phyloP scores from a whole-genome alignment of 2,888 invertebrate species.

The Lamellibrachia columna region DNA sequence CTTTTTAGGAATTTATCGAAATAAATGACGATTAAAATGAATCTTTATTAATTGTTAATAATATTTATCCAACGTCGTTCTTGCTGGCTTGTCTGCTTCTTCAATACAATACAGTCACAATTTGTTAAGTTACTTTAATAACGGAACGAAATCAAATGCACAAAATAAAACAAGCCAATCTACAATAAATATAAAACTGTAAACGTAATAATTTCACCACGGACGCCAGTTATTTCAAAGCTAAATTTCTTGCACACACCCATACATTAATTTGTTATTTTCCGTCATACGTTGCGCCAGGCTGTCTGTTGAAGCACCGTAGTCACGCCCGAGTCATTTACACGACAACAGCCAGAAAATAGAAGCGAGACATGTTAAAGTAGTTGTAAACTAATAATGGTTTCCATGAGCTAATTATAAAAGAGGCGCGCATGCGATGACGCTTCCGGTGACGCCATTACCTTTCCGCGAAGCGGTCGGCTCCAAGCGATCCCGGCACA shows the following conservation, averaged over 20 bases:
- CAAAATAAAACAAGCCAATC: not conserved
- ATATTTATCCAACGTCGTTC: not conserved
- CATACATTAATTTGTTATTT: not conserved
- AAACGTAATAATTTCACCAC: not conserved
- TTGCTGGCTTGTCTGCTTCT: not conserved
- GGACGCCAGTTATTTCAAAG: not conserved
- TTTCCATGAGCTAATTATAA: slow-evolving; percentile 6
- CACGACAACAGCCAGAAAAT: not conserved
- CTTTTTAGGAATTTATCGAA: not conserved
- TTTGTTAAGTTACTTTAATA: not conserved
- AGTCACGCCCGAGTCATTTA: not conserved
- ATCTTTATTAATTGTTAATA: not conserved
- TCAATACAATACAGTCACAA: not conserved
- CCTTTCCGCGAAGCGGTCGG: not conserved
- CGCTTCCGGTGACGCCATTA: slow-evolving; percentile 1
- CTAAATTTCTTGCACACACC: not conserved
- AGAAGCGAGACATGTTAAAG: not conserved
- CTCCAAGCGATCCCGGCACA: not conserved
- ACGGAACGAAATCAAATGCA: not conserved
- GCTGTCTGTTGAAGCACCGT: not conserved
- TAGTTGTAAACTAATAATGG: slow-evolving; percentile 7
- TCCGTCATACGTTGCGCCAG: not conserved
- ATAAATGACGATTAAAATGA: not conserved
- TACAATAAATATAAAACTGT: not conserved
- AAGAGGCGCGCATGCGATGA: not conserved